Base-by-base conservation (phyloP, 2,113 vertebrate genomes). In the Oxyruncus cristatus region DNA sequence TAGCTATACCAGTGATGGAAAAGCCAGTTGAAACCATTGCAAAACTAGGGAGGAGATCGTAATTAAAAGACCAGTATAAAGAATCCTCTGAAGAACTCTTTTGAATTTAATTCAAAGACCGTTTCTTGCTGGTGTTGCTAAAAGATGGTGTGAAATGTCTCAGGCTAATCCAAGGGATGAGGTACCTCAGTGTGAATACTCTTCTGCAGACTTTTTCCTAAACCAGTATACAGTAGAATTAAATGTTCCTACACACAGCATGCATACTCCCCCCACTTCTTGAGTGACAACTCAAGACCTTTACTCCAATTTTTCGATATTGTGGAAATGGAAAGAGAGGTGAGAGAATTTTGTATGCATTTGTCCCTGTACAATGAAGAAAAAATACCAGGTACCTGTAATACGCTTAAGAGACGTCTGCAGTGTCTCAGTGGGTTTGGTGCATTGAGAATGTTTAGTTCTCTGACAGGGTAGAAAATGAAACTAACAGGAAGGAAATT, bases 11-110 rank as follows among this genome's bases (percentile, higher is more conserved):
- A 89, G 41, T 92, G 96, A 96, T 97, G 3, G 52, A 97, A 96
- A 96, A 96, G 92, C 58, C 30, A 50, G 65, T 94, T 88, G 86
- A 97, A 98, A 92, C 92, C 87, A 67, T 89, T 83, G 81, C 85
- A 97, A 95, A 97, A 96, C 93, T 96, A 97, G 95, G 84, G 92
- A 97, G 95, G 91, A 95, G 92, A 95, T 96, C 95, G 89, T 75
- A 62, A 67, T 96, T 89, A 95, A 85, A 96, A 94, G 91, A 76
- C 77, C 42, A 75, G 73, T 41, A 77, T 91, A 92, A 88, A 39
- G n/a, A 79, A 82, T 86, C 79, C 94, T 97, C 92, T 92, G 94
- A 95, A 96, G 95, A 97, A 90, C 81, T 78, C 79, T 96, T 88
- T 90, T 95, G 89, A 83, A 96, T 94, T 97, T 95, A 94, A 93